Percentiles rank a stretch among this genome's conserved stretches.
Evolutionary conservation across 2,888 invertebrate genomes (phyloP).

Genomic region (Deladenus siricidicola): DNA sequence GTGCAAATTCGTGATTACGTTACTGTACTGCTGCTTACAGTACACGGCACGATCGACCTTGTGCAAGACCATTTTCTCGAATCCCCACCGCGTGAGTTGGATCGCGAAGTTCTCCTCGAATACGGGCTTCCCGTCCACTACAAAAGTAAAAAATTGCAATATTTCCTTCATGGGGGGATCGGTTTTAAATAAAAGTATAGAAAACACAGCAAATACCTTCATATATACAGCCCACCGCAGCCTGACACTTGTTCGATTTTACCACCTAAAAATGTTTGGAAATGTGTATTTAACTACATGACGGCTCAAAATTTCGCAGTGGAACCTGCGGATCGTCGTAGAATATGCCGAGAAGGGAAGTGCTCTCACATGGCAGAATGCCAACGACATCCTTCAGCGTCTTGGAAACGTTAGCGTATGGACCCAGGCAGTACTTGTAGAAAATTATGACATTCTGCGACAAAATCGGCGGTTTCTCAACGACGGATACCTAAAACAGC

Average conservation of each 20-base stretch:
- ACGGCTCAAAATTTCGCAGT: neutral
- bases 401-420: constrained; percentile 24
- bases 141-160: neutral
- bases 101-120: constrained; percentile 27
- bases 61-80: constrained; percentile 37
- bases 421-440: constrained; percentile 41
- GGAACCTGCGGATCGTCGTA: too few relatives aligned
- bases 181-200: constrained; percentile 2
- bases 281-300: neutral
- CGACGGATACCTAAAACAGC: constrained; percentile 15
- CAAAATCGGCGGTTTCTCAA: constrained; percentile 24
- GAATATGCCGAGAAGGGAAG: constrained; percentile 38
- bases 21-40: constrained; percentile 27
- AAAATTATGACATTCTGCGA: constrained; percentile 31
- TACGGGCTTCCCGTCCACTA: constrained; percentile 11
- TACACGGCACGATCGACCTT: constrained; percentile 32
- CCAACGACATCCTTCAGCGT: constrained; percentile 24
- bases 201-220: constrained; percentile 18
- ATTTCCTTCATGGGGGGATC: too few relatives aligned
- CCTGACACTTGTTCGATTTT: constrained; percentile 21
- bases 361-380: constrained; percentile 25
- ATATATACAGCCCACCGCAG: constrained; percentile 42
- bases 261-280: neutral
- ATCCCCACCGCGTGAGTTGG: constrained; percentile 35
- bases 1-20: constrained; percentile 29